phyloP scores from a whole-genome alignment of 2,797 vertebrate species.

The Xiphorhynchus erythropygius region DNA sequence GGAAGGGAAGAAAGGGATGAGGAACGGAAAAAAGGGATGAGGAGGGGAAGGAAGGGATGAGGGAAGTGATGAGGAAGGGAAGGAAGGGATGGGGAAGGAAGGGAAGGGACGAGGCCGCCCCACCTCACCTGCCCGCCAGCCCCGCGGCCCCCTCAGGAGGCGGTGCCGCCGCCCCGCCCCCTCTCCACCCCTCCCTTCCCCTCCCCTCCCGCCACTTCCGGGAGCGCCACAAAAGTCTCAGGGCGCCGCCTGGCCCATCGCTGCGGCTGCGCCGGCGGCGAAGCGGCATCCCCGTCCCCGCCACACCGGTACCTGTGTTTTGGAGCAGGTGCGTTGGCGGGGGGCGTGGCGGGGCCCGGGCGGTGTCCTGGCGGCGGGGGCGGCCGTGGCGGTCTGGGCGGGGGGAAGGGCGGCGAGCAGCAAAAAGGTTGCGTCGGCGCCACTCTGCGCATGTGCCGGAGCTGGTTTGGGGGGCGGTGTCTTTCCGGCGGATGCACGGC shows the following conservation, averaged over 20 bases:
- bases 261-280: fast-evolving
- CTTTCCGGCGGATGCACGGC: no score
- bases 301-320: neutral
- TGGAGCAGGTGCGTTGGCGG: neutral
- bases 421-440: neutral
- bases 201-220: slow-evolving; percentile 59
- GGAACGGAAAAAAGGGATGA: no score
- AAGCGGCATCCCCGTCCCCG: no score
- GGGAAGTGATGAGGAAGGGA: no score
- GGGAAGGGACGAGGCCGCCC: no score
- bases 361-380: neutral
- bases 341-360: no score
- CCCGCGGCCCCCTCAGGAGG: neutral
- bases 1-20: no score
- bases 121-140: neutral
- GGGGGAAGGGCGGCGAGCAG: neutral
- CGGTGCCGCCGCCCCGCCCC: neutral
- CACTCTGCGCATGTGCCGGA: neutral
- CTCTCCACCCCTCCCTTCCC: neutral
- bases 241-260: neutral
- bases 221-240: slow-evolving; percentile 62
- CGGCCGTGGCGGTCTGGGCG: no score
- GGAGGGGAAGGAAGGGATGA: no score
- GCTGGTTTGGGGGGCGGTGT: no score
- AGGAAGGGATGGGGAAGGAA: no score